A percentile compares a stretch with the other conserved stretches of the same genome.
phyloP scores from a whole-genome alignment of 2,797 vertebrate species.

The Eremophila alpestris region DNA sequence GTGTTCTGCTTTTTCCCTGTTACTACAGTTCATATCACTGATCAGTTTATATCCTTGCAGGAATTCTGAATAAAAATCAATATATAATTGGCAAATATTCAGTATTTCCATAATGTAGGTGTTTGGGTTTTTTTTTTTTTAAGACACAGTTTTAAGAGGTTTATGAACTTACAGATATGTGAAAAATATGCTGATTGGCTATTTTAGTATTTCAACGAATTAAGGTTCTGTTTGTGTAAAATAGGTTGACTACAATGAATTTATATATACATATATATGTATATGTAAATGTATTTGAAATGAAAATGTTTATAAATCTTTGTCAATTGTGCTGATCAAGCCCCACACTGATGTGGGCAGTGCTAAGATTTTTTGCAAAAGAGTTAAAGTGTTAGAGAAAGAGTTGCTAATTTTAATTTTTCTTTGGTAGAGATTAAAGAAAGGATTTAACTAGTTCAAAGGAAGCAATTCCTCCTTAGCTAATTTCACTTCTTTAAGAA shows the following conservation, averaged over 20 bases:
- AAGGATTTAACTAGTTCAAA: constrained; percentile 42
- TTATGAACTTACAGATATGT: constrained; percentile 61
- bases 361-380: constrained; percentile 56
- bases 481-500: neutral
- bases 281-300: constrained; percentile 61
- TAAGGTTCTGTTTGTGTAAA: constrained; percentile 66
- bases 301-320: constrained; percentile 62
- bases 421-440: neutral
- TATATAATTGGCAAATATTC: constrained; percentile 61
- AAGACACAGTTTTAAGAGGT: constrained; percentile 62
- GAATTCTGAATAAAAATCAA: constrained; percentile 71
- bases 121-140: neutral
- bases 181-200: constrained; percentile 64
- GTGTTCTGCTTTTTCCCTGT: constrained; percentile 68
- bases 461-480: neutral
- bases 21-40: constrained; percentile 60
- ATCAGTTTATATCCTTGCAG: constrained; percentile 46
- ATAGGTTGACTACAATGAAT: constrained; percentile 68
- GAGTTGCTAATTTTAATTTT: constrained; percentile 24
- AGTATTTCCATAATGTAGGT: constrained; percentile 68
- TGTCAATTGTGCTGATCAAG: constrained; percentile 60
- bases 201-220: constrained; percentile 60
- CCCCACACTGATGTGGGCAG: neutral
- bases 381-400: constrained; percentile 23
- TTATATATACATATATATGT: constrained; percentile 46